A percentile compares a stretch with the other conserved stretches of the same genome.
These are phyloP conservation scores for Drosophila rellima DNA, from an alignment of 2,888 invertebrate species.

Conservation along the genomic window DNA sequence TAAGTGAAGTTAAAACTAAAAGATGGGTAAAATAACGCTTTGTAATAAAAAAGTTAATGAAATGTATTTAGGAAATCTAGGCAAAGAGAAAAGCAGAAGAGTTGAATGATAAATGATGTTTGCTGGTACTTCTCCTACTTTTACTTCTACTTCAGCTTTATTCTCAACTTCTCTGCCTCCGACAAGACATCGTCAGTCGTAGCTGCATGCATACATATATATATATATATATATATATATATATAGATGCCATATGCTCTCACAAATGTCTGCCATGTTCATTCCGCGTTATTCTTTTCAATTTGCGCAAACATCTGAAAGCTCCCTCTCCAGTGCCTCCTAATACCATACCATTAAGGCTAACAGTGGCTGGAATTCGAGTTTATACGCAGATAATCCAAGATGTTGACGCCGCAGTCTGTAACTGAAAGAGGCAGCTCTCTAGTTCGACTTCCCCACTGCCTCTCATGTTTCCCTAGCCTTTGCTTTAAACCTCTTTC, in stretches of 20 bases:
- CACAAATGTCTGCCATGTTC: constrained; percentile 39
- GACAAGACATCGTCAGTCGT: not conserved
- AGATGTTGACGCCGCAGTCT: constrained; percentile 25
- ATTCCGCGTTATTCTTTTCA: constrained; percentile 54
- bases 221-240: not conserved
- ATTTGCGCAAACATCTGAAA: constrained; percentile 47
- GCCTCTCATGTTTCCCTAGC: not conserved
- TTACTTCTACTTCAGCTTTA: not conserved
- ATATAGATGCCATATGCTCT: constrained; percentile 4
- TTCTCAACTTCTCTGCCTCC: not conserved
- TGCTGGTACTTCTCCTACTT: not conserved
- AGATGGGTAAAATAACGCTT: not conserved
- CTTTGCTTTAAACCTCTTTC: not conserved
- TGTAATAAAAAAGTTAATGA: constrained; percentile 7
- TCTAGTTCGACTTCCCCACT: not conserved
- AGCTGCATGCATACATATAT: too few relatives aligned
- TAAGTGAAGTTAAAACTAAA: constrained; percentile 5
- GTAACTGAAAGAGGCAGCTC: constrained; percentile 16
- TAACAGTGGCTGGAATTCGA: constrained; percentile 11
- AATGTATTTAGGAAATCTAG: constrained; percentile 16
- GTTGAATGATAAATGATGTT: constrained; percentile 23
- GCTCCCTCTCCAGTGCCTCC: not conserved
- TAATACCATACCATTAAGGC: too few relatives aligned
- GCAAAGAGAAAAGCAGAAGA: constrained; percentile 1
- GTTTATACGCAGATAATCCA: constrained; percentile 37